Conservation (phyloP, 2,797 vertebrate genomes). For the Orestias chungarensis region DNA sequence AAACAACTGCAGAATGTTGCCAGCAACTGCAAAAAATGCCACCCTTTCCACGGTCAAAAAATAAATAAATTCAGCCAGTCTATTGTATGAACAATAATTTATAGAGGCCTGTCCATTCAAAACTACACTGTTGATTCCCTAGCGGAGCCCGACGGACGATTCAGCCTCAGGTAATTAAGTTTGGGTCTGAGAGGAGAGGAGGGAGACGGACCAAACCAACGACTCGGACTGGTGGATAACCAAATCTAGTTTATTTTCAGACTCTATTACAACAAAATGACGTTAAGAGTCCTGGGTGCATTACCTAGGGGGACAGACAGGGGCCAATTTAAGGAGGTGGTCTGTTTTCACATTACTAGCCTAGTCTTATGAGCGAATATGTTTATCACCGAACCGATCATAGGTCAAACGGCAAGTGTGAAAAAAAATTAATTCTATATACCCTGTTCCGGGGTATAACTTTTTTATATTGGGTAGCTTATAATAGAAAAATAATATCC, state of each 20-base stretch:
- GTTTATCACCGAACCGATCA: slow-evolving; percentile 44
- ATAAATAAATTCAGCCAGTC: too few species aligned
- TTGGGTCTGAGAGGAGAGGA: slow-evolving; percentile 29
- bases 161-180: slow-evolving; percentile 58
- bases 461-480: background rate
- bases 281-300: slow-evolving; percentile 47
- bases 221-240: slow-evolving; percentile 43
- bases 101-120: slow-evolving; percentile 58
- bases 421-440: slow-evolving; percentile 27
- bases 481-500: background rate
- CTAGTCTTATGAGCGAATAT: slow-evolving; percentile 41
- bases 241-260: slow-evolving; percentile 70
- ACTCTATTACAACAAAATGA: slow-evolving; percentile 64
- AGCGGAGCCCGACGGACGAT: slow-evolving; percentile 25
- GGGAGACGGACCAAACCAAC: slow-evolving; percentile 18
- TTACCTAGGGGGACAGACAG: slow-evolving; percentile 43
- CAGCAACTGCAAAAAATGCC: background rate
- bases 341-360: slow-evolving; percentile 42
- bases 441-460: slow-evolving; percentile 6
- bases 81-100: slow-evolving; percentile 24
- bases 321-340: slow-evolving; percentile 25
- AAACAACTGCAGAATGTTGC: background rate
- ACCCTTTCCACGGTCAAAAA: background rate
- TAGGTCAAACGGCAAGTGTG: slow-evolving; percentile 18
- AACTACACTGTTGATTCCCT: slow-evolving; percentile 21